Conservation (phyloP, 2,113 vertebrate genomes). For the Alligator mississippiensis region DNA sequence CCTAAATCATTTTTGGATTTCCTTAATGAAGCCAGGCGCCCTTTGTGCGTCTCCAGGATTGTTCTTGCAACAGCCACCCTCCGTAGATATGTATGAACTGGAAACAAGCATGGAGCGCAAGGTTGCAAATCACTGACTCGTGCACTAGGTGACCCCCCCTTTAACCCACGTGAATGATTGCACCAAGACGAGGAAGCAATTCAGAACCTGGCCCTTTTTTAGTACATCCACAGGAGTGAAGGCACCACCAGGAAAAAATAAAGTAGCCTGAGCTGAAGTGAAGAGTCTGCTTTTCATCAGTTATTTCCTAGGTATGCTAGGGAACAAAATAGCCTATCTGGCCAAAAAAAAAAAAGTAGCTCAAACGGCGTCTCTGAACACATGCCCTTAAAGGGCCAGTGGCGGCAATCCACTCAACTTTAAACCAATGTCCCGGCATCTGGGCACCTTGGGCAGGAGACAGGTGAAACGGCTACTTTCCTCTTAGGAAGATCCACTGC, state of each 20-base stretch:
- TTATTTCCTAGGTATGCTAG: not conserved
- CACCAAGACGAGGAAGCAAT: conserved; percentile 35
- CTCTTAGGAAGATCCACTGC: not conserved
- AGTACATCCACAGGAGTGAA: not conserved
- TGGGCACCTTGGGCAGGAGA: not conserved
- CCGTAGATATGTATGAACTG: not conserved
- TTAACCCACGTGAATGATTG: not conserved
- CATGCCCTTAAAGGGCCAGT: not conserved
- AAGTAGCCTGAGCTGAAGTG: not conserved
- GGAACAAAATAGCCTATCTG: not conserved
- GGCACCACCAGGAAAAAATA: not conserved
- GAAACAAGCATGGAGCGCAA: not conserved
- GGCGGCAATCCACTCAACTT: not conserved
- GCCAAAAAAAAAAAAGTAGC: not conserved
- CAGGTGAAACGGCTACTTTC: not conserved
- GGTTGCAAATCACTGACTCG: not conserved
- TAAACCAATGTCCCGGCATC: not conserved
- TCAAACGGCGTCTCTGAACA: not conserved
- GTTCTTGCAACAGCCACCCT: conserved; percentile 18
- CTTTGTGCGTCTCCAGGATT: not conserved
- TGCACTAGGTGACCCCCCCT: fast-evolving
- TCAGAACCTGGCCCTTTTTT: not conserved
- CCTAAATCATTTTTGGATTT: not conserved
- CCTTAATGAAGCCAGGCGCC: conserved; percentile 4
- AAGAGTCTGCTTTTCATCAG: not conserved